Evolutionary conservation across 2,888 invertebrate species (phyloP).

Genomic region (Trilocha varians): DNA sequence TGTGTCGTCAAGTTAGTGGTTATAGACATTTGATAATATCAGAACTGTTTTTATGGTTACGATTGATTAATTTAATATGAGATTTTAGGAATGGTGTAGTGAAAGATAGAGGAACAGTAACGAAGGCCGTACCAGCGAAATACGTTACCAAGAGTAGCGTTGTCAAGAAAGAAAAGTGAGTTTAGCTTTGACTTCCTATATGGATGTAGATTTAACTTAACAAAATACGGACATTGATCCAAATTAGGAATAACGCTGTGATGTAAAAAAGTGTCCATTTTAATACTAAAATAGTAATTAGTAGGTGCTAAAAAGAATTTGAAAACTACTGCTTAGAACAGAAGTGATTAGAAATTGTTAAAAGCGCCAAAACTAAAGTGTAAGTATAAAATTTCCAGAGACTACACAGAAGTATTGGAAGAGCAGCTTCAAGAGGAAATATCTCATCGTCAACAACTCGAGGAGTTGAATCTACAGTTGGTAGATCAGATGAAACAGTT

Average conservation of each 20-base stretch:
- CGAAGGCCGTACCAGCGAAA: slow-evolving; percentile 34
- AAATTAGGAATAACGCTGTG: too few relatives aligned
- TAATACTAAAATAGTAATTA: too few relatives aligned
- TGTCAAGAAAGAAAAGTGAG: slow-evolving; percentile 57
- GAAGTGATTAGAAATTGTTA: too few relatives aligned
- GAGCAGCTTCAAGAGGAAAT: slow-evolving; percentile 76
- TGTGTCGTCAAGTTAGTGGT: slow-evolving; percentile 40
- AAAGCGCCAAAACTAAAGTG: background rate
- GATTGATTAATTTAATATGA: too few relatives aligned
- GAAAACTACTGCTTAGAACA: too few relatives aligned
- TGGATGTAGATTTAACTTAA: too few relatives aligned
- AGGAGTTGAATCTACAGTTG: slow-evolving; percentile 74
- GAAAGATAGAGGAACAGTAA: slow-evolving; percentile 40
- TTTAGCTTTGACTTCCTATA: too few relatives aligned
- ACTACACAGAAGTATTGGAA: slow-evolving; percentile 61
- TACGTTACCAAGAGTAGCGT: slow-evolving; percentile 32
- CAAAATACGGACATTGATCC: too few relatives aligned
- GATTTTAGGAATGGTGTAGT: slow-evolving; percentile 39
- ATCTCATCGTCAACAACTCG: slow-evolving; percentile 74
- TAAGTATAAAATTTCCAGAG: slow-evolving; percentile 24
- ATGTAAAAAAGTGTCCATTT: too few relatives aligned
- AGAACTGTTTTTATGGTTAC: too few relatives aligned
- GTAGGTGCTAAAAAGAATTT: too few relatives aligned
- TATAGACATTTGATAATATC: too few relatives aligned
- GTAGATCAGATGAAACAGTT: slow-evolving; percentile 74